Evolutionary conservation across 2,113 vertebrate genomes (phyloP), one percentile per base, ranked within the genome.

Genomic region (Ardeotis arabs): DNA sequence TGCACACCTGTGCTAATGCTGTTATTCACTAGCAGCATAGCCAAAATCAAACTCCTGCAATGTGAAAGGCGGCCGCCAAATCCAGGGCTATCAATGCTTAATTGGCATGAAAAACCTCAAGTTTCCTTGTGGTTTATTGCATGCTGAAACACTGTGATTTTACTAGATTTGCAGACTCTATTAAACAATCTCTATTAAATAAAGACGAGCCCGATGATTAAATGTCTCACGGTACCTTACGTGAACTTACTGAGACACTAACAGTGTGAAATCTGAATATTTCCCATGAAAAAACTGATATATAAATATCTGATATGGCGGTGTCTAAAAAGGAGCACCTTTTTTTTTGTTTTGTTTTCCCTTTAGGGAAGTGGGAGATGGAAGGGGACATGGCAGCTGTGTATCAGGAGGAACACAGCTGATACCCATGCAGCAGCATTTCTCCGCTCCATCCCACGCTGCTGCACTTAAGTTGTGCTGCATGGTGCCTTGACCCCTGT

Each of bases 141-240:
- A 24, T 31, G 50, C 62, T 73, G 78, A 79, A 76, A 52, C 47
- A 29, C 64, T 60, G 67, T 56, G 69, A 72, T 78, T 92, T 84
- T 60, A 78, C 31, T 68, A 87, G 77, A 70, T 95, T 41, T 70
- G 62, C 66, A 93, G 77, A 77, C 52, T 87, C 69, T 59, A 33
- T 81, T 94, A 86, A 94, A 49, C 23, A 85, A 64, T 81, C 24
- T 92, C 39, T 72, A 37, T 52, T 84, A 81, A 94, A 89, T 88
- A 91, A 95, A 96, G 84, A 75, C 5, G 10, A 89, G 56, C 8
- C 13, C 22, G 45, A 55, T 4, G 14, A 90, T 89, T 92, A 89
- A 82, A 81, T 27, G 52, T 74, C 55, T 90, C 82, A 73, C 5
- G 1, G 37, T 83, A 68, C 76, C 56, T 64, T 14, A 10, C 45